Percentiles rank a stretch among this genome's conserved stretches.
These are phyloP conservation scores for Dendropsophus ebraccatus DNA, from an alignment of 2,113 vertebrate genomes.

Conservation along the genomic window DNA sequence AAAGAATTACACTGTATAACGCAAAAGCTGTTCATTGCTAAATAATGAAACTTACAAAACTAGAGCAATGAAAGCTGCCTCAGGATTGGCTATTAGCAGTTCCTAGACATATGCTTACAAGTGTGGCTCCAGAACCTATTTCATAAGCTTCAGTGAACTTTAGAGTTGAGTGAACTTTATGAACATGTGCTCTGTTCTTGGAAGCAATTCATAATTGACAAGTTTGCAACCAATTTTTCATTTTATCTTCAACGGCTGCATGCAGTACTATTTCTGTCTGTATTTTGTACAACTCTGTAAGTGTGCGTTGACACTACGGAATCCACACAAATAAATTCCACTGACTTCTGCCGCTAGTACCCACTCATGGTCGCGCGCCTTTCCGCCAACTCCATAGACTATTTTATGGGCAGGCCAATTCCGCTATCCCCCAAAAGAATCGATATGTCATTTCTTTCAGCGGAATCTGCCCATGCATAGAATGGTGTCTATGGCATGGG, in stretches of 20 bases:
- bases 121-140: constrained; percentile 9
- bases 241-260: background rate
- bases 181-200: background rate
- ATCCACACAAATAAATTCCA: no score
- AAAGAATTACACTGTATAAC: constrained; percentile 56
- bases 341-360: no score
- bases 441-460: no score
- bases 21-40: constrained; percentile 43
- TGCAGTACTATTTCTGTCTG: background rate
- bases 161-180: no score
- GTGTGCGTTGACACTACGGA: no score
- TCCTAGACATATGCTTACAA: constrained; percentile 18
- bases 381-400: no score
- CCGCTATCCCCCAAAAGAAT: no score
- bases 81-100: constrained; percentile 16
- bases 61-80: constrained; percentile 11
- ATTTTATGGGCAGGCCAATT: no score
- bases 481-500: no score
- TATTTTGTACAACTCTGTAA: background rate
- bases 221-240: background rate
- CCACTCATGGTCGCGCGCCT: no score
- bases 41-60: constrained; percentile 46
- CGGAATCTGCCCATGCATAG: no score
- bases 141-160: constrained; percentile 14
- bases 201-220: background rate